phyloP scores from a whole-genome alignment of 2,113 vertebrate species.

The Dromaius novaehollandiae region DNA sequence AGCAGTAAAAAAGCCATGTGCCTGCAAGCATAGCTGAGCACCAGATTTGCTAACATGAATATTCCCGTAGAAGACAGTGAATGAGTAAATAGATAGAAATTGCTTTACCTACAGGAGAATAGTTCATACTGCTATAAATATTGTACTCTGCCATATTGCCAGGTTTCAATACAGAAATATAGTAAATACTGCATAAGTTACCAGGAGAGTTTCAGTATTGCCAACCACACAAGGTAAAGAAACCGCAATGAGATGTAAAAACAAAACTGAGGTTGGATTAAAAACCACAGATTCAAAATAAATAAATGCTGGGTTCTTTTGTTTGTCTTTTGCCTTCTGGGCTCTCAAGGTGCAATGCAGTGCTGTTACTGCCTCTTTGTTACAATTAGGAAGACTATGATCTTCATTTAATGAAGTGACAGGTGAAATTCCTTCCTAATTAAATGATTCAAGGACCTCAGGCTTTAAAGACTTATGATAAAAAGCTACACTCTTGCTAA shows the following conservation, averaged over 20 bases:
- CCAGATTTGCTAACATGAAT: neutral
- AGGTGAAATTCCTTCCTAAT: neutral
- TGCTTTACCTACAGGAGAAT: constrained; percentile 1
- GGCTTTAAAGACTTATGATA: neutral
- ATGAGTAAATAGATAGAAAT: constrained; percentile 24
- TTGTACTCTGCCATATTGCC: neutral
- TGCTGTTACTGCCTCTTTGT: neutral
- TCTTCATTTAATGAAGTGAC: neutral
- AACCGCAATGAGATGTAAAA: neutral
- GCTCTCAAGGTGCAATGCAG: neutral
- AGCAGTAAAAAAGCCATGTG: neutral
- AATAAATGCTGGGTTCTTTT: neutral
- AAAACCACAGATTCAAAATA: neutral
- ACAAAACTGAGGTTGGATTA: neutral
- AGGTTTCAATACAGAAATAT: neutral
- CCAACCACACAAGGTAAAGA: neutral
- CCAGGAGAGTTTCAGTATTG: neutral
- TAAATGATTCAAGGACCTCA: neutral
- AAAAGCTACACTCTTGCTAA: neutral
- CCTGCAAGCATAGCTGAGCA: neutral
- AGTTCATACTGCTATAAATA: neutral
- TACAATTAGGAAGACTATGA: neutral
- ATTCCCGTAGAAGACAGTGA: constrained; percentile 2
- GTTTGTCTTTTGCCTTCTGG: neutral
- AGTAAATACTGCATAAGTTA: neutral